Evolutionary conservation across 2,888 invertebrate species (phyloP).

Genomic region (Dynastes hyllus): DNA sequence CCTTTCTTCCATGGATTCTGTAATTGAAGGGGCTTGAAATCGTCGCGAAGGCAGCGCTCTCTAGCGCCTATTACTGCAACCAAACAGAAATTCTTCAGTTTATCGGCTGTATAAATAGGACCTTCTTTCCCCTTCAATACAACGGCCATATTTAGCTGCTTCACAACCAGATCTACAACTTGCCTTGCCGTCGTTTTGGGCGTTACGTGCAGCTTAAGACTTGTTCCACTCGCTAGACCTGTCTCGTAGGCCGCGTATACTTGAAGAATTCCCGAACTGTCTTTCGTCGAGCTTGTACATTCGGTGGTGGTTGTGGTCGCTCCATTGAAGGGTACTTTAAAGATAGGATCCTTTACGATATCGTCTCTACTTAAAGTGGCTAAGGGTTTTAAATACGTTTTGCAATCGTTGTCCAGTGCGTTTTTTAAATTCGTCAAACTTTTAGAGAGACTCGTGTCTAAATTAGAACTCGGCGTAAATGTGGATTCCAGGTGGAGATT

Average conservation of each 20-base stretch:
- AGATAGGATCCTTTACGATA: constrained; percentile 59
- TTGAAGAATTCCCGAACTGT: constrained; percentile 73
- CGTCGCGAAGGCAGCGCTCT: constrained; percentile 94
- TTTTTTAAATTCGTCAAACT: constrained; percentile 69
- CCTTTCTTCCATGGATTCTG: constrained; percentile 98
- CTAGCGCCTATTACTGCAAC: constrained; percentile 97
- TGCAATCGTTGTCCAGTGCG: constrained; percentile 58
- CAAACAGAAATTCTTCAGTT: constrained; percentile 91
- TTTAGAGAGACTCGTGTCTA: constrained; percentile 68
- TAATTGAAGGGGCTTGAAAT: constrained; percentile 93
- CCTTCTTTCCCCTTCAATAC: constrained; percentile 89
- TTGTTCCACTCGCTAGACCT: constrained; percentile 93
- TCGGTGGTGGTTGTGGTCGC: constrained; percentile 49
- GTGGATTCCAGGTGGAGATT: constrained; percentile 64
- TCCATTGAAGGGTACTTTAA: constrained; percentile 63
- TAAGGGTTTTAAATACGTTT: constrained; percentile 61
- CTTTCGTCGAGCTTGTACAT: constrained; percentile 62
- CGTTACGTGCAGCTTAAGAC: constrained; percentile 94
- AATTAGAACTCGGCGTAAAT: constrained; percentile 60
- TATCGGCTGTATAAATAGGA: constrained; percentile 88
- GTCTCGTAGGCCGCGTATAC: constrained; percentile 98
- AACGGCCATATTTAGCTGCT: constrained; percentile 95
- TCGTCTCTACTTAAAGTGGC: constrained; percentile 60
- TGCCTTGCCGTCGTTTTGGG: constrained; percentile 94
- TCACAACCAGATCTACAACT: constrained; percentile 95